These are phyloP conservation scores for Crocidura indochinensis DNA, from an alignment of 2,797 vertebrate genomes.

Conservation along the genomic window DNA sequence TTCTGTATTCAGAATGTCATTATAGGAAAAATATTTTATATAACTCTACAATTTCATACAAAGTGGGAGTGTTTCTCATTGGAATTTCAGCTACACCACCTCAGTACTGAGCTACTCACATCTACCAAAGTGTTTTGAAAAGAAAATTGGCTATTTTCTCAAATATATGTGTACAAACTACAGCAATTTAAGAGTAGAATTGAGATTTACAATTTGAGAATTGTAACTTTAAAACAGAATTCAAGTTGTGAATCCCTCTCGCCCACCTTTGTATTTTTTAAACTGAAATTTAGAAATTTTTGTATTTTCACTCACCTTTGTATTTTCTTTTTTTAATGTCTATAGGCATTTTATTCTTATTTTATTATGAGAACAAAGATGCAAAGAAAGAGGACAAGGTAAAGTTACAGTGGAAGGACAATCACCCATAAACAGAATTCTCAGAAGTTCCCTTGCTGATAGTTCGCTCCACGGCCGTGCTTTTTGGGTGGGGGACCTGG, in stretches of 20 bases:
- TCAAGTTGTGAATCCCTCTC: neutral
- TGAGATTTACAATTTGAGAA: constrained; percentile 22
- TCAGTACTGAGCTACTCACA: constrained; percentile 70
- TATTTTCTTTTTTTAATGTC: no score
- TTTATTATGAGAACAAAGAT: no score
- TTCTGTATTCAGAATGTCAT: constrained; percentile 70
- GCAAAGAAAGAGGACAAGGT: no score
- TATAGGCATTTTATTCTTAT: no score
- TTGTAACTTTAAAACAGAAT: constrained; percentile 37
- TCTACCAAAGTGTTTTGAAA: constrained; percentile 72
- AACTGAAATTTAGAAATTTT: neutral
- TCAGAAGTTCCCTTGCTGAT: no score
- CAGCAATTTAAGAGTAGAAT: constrained; percentile 53
- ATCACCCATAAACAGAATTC: no score
- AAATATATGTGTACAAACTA: constrained; percentile 54
- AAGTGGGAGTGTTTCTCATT: constrained; percentile 64
- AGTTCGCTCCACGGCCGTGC: no score
- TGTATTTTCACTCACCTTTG: no score
- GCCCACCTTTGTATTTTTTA: neutral
- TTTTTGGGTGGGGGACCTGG: no score
- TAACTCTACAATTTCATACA: constrained; percentile 68
- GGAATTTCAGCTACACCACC: constrained; percentile 64
- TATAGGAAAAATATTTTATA: constrained; percentile 76
- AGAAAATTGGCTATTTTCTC: constrained; percentile 79
- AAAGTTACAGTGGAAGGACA: no score